Evolutionary conservation across 1,140 invertebrate species (phyloP).

Genomic region (Harpegnathos saltator): DNA sequence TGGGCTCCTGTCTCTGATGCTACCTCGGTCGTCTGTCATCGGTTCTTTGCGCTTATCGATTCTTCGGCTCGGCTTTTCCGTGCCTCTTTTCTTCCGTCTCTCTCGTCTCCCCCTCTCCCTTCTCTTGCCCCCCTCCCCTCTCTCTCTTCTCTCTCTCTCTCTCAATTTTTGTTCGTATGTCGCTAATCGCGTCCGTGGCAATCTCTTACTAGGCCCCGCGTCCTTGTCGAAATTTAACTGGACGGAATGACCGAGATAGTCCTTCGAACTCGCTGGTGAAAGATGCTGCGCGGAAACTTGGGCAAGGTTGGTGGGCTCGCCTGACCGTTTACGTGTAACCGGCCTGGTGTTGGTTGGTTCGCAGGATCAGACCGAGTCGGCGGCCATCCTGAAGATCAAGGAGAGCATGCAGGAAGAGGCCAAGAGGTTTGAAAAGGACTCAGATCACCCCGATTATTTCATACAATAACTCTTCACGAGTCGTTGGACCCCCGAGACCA

Average conservation of each 20-base stretch:
- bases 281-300: constrained; percentile 49
- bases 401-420: constrained; percentile 99
- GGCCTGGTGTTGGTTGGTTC: constrained; percentile 88
- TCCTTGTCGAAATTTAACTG: constrained; percentile 10
- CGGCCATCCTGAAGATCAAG: constrained; percentile 99
- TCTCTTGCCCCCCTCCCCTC: no score
- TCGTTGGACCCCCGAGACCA: constrained; percentile 80
- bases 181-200: background rate
- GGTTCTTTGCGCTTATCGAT: no score
- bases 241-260: background rate
- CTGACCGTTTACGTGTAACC: constrained; percentile 85
- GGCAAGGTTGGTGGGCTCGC: constrained; percentile 84
- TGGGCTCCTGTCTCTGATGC: no score
- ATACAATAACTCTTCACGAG: constrained; percentile 92
- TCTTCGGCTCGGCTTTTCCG: no score
- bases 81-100: no score
- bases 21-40: no score
- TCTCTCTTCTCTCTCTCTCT: no score
- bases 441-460: constrained; percentile 98
- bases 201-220: background rate
- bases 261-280: constrained; percentile 65
- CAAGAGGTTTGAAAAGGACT: constrained; percentile 99
- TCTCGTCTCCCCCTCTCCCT: no score
- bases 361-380: constrained; percentile 98
- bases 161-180: no score